Conservation (phyloP, 2,113 vertebrate species). For the Pitta sordida region DNA sequence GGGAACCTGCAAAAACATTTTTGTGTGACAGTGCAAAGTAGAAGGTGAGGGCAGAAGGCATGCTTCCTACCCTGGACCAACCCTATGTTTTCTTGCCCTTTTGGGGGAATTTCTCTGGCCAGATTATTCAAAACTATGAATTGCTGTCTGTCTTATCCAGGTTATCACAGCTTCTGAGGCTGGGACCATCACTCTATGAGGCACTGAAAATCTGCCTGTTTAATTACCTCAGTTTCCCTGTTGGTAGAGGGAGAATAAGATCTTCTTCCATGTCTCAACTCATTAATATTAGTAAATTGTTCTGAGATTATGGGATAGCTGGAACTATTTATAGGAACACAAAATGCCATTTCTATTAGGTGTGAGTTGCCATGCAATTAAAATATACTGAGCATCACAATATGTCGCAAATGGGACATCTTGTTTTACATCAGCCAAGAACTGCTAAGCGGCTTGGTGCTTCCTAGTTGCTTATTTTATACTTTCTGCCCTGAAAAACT, state of each 20-base stretch:
- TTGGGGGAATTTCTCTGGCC: not conserved
- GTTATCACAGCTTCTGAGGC: not conserved
- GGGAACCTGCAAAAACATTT: not conserved
- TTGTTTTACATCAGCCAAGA: constrained; percentile 20
- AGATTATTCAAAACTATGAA: not conserved
- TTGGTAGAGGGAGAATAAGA: not conserved
- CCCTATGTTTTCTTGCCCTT: not conserved
- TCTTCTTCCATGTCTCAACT: not conserved
- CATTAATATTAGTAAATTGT: constrained; percentile 52
- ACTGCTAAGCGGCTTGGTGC: not conserved
- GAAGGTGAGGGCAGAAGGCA: not conserved
- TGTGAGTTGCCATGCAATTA: constrained; percentile 12
- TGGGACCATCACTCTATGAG: not conserved
- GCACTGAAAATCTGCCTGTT: not conserved
- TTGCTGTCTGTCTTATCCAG: not conserved
- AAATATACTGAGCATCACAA: constrained; percentile 18
- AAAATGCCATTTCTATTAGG: not conserved
- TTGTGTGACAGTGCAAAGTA: fast-evolving
- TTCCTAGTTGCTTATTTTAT: constrained; percentile 20
- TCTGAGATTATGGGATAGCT: constrained; percentile 41
- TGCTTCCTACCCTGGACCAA: not conserved
- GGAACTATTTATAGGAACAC: constrained; percentile 15
- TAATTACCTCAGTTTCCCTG: constrained; percentile 37
- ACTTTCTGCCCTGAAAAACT: constrained; percentile 24
- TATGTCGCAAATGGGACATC: constrained; percentile 21